Evolutionary conservation across 2,888 invertebrate species (phyloP).

Genomic region (Lasioglossum lativentre): DNA sequence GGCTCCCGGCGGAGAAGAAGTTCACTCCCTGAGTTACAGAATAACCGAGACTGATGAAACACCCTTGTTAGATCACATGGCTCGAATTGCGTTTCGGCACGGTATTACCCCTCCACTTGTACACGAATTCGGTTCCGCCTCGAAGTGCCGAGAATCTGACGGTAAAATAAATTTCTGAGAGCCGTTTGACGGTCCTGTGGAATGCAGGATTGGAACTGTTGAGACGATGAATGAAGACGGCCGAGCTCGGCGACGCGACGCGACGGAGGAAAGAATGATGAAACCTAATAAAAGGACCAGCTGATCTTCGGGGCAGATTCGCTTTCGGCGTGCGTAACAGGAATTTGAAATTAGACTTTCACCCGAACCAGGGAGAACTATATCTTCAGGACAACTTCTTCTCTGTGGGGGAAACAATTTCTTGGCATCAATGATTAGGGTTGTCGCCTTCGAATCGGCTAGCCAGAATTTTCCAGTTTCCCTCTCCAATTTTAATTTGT

Average conservation of each 20-base stretch:
- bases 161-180: conserved; percentile 34
- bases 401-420: background rate
- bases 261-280: conserved; percentile 13
- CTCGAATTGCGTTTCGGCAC: too few species aligned
- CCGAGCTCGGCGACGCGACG: background rate
- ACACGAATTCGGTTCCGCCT: conserved; percentile 21
- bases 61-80: too few species aligned
- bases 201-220: conserved; percentile 17
- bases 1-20: too few species aligned
- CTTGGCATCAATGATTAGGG: background rate
- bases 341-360: conserved; percentile 29
- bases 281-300: conserved; percentile 37
- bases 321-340: conserved; percentile 8
- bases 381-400: background rate
- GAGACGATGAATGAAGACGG: conserved; percentile 16
- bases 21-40: too few species aligned
- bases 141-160: conserved; percentile 6
- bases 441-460: background rate
- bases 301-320: conserved; percentile 17
- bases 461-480: background rate
- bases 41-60: too few species aligned
- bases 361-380: background rate
- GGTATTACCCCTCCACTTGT: background rate
- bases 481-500: background rate
- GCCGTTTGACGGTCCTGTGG: conserved; percentile 22